Base-by-base conservation (phyloP, 2,888 invertebrate species). In the Ophion ventricosus region DNA sequence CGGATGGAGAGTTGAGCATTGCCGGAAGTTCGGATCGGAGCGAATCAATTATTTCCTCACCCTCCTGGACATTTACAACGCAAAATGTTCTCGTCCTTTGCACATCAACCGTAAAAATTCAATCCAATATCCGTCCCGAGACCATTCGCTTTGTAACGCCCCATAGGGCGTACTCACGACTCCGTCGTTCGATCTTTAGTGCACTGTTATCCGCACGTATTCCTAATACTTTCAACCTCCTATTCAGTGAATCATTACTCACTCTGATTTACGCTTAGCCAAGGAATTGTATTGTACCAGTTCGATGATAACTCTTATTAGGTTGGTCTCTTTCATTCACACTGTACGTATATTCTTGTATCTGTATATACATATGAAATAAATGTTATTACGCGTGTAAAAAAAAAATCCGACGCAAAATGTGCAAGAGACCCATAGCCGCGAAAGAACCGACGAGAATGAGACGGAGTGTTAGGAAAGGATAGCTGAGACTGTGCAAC, bases 181-280 rank as follows among this genome's bases (percentile, higher is more conserved):
- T 75, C 78, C 81, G 84, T 82, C 80, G 83, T 63, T 83, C 54
- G 59, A 72, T 72, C 70, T 84, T 79, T 75, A 79, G 35, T 80
- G 59, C 35, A 54, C 57, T 26, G 26, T 43, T 66, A 66, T 69
- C 67, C 59, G 43, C 49, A n/a, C n/a, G 54, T 49, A 49, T 66
- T 17, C 72, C 79, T 82, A 82, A 82, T 82, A 84, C 77, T 76
- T 73, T 76, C 72, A 73, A 43, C 63, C 66, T 76, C 64, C 66
- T 73, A 76, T 64, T 76, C 84, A 25, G 56, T 76, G 56, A 84
- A 82, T 84, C 84, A 82, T 84, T 84, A 84, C 76, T 84, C 84
- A 80, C 82, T 11, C 67, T 84, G 82, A 84, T 84, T 82, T 84
- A 84, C 77, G 75, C 76, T 76, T 73, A 35, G 43, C 56, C 43